Base-by-base conservation (phyloP, 2,113 vertebrate genomes). In the Pterocles gutturalis region DNA sequence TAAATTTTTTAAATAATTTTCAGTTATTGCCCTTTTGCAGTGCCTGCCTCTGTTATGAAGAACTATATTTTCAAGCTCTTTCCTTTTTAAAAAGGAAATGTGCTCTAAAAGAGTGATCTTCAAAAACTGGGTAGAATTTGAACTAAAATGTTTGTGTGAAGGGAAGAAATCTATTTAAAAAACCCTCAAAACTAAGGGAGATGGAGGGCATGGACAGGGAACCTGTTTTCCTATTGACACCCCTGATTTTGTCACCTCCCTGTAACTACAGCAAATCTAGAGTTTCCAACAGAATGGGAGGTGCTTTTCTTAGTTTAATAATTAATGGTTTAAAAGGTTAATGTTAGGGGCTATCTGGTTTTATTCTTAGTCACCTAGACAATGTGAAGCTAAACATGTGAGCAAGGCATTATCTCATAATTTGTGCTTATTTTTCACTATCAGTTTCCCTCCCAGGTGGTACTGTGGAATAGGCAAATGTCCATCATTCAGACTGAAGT, bases 381-480 rank as follows among this genome's bases (percentile, higher is more conserved):
- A 89, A 73, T 26, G 9, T 9, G 17, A 75, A 5, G 28, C 15
- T 22, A 66, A 54, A 22, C 10, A 26, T 17, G 22, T 64, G 61
- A 89, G 21, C 34, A 51, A 87, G 46, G 15, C 14, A 18, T 46
- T 71, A 13, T 24, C 29, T 82, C 28, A 24, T 48, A n/a, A 26
- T 19, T 41, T 5, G 19, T 0, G 1, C 15, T 81, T 45, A 11
- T 82, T 82, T 91, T 75, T 82, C 33, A 9, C 31, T 3, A 14
- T 15, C 7, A 18, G 7, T 31, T 91, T 84, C 21, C 22, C 18
- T 76, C 38, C 2, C 33, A 24, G 19, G 15, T 25, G 36, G n/a
- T 14, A 7, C 38, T 17, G 28, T 46, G 46, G 60, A 61, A 70
- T 21, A 91, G 11, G 9, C 0, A 0, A 14, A 43, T 77, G n/a